phyloP scores from a whole-genome alignment of 2,113 vertebrate genomes.

The Manacus vitellinus region DNA sequence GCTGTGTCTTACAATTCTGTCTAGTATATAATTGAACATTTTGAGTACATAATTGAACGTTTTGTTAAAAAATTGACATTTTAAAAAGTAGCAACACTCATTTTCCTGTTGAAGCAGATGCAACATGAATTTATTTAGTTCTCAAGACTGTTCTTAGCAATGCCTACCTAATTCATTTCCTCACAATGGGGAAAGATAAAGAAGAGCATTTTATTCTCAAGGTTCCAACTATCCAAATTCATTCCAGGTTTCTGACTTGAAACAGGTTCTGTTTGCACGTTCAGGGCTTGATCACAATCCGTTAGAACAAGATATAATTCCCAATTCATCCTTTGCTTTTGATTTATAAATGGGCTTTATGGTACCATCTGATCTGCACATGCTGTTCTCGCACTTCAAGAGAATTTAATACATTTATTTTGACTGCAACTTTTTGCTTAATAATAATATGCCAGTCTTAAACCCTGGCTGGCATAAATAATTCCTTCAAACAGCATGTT shows the following conservation, averaged over 20 bases:
- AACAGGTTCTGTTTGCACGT: not conserved
- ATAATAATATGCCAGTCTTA: not conserved
- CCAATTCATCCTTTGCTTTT: not conserved
- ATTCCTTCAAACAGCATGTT: not conserved
- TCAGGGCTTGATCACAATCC: not conserved
- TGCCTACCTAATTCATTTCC: not conserved
- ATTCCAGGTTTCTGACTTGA: not conserved
- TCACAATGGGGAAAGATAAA: not conserved
- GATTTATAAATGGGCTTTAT: not conserved
- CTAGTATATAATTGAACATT: not conserved
- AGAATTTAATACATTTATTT: not conserved
- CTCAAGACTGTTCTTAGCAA: not conserved
- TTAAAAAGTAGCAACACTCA: not conserved
- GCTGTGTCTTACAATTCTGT: not conserved
- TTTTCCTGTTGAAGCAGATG: not conserved
- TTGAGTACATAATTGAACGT: not conserved
- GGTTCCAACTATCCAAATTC: not conserved
- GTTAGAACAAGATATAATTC: not conserved
- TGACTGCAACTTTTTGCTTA: slow-evolving; percentile 7
- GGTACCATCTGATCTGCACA: not conserved
- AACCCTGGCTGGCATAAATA: not conserved
- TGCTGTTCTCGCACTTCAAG: not conserved
- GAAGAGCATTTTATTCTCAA: not conserved
- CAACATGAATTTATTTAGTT: not conserved
- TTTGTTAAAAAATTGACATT: not conserved